phyloP scores from a whole-genome alignment of 1,140 invertebrate genomes.

The Dreissena rostriformis region DNA sequence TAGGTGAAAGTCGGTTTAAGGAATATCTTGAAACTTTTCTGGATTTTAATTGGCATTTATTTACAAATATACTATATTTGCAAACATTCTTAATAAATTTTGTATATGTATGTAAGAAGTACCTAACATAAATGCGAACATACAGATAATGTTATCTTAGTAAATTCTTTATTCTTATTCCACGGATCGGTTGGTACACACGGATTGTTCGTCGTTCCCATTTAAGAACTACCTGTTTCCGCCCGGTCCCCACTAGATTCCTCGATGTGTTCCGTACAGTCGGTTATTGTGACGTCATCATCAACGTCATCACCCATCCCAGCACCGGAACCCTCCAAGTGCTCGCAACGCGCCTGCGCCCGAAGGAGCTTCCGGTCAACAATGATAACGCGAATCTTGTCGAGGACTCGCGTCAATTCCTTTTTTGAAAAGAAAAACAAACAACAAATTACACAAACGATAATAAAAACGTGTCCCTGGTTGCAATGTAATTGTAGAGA shows the following conservation, averaged over 20 bases:
- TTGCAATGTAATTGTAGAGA: background rate
- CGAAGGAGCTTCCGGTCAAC: background rate
- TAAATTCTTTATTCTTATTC: too few species aligned
- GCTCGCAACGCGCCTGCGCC: conserved; percentile 10
- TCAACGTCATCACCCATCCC: background rate
- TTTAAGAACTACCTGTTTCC: background rate
- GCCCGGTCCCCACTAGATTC: conserved; percentile 6
- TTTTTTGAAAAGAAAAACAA: background rate
- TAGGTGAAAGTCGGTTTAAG: too few species aligned
- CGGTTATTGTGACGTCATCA: background rate
- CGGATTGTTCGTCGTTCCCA: too few species aligned
- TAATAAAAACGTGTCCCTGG: background rate
- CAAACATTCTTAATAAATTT: too few species aligned
- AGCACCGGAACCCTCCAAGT: background rate
- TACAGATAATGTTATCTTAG: too few species aligned
- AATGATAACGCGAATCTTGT: conserved; percentile 18
- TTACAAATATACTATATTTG: too few species aligned
- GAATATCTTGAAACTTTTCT: too few species aligned
- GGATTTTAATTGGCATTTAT: too few species aligned
- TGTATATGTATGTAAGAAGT: too few species aligned
- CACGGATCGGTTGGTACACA: too few species aligned
- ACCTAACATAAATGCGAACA: too few species aligned
- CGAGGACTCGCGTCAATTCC: background rate
- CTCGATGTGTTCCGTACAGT: background rate
- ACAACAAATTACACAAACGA: background rate